These are phyloP conservation scores for Pogonomyrmex barbatus DNA, from an alignment of 1,140 invertebrate genomes.

Conservation along the genomic window DNA sequence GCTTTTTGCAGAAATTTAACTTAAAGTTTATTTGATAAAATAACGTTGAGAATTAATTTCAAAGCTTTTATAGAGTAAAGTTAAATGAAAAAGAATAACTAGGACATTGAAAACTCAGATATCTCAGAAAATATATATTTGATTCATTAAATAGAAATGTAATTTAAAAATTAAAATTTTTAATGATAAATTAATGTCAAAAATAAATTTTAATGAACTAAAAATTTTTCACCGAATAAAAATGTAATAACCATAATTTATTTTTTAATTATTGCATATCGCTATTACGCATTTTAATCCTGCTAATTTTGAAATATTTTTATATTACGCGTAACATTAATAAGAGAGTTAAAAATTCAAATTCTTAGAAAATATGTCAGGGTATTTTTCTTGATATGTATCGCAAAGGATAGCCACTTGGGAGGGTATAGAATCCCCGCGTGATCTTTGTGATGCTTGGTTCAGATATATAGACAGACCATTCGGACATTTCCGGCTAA, in stretches of 20 bases:
- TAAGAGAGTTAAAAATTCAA: neutral
- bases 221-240: neutral
- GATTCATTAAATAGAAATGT: neutral
- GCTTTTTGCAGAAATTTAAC: neutral
- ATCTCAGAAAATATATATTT: neutral
- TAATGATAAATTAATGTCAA: neutral
- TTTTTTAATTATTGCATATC: neutral
- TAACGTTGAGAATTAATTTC: neutral
- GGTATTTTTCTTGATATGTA: neutral
- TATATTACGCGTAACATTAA: neutral
- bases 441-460: slow-evolving; percentile 27
- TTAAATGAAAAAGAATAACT: too few relatives aligned
- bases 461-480: slow-evolving; percentile 35
- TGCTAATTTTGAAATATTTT: neutral
- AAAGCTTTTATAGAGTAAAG: too few relatives aligned
- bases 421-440: slow-evolving; percentile 8
- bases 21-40: neutral
- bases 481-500: slow-evolving; percentile 64
- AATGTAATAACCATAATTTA: neutral
- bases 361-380: neutral
- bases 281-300: neutral
- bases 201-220: neutral
- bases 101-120: neutral
- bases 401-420: neutral
- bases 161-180: neutral